These are phyloP conservation scores for Tetanocera ferruginea DNA, from an alignment of 2,888 invertebrate genomes.

Conservation along the genomic window DNA sequence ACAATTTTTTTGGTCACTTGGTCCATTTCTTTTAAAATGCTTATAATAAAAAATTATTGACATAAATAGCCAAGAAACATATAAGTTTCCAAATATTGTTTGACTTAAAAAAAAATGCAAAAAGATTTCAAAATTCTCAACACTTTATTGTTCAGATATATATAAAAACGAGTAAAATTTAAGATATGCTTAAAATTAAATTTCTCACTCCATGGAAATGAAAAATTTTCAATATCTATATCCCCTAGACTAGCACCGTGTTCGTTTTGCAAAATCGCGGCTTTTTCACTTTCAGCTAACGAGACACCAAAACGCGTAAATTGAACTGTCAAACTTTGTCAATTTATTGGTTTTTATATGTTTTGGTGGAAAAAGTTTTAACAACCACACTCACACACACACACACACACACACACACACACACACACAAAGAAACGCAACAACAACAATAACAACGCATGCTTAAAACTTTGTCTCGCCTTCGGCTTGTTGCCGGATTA, in stretches of 20 bases:
- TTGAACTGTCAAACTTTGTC: constrained; percentile 52
- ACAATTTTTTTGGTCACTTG: no score
- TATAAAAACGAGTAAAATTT: no score
- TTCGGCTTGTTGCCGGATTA: constrained; percentile 4
- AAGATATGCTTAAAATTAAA: no score
- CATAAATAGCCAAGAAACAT: no score
- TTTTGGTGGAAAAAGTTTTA: constrained; percentile 3
- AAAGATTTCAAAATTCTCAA: no score
- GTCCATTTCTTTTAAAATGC: no score
- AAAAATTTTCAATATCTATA: neutral
- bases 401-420: neutral
- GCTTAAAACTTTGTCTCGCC: constrained; percentile 1
- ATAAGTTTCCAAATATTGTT: no score
- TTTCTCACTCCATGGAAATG: neutral
- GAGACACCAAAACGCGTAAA: constrained; percentile 45
- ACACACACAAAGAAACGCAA: neutral
- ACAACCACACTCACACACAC: neutral
- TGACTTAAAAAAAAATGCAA: no score
- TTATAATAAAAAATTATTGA: no score
- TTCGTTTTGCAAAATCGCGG: neutral
- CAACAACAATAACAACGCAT: neutral
- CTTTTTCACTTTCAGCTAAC: constrained; percentile 7
- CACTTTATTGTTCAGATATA: no score
- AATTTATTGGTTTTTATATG: constrained; percentile 47
- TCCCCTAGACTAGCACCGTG: no score